These are phyloP conservation scores for Microctonus hyperodae DNA, from an alignment of 2,888 invertebrate genomes.

Conservation along the genomic window DNA sequence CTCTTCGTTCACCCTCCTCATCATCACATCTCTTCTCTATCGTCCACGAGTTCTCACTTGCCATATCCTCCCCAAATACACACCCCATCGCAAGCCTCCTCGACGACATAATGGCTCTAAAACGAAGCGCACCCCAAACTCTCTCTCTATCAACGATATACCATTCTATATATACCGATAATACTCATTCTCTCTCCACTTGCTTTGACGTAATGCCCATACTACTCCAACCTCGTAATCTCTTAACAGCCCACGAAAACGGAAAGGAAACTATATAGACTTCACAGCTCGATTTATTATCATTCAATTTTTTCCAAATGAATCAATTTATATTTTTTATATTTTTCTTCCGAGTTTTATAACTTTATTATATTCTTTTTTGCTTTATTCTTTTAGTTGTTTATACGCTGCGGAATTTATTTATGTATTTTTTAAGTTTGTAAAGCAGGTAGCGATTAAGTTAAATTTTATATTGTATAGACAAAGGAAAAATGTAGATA, in stretches of 20 bases:
- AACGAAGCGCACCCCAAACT: conserved; percentile 25
- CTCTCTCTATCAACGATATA: no score
- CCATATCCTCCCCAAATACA: neutral
- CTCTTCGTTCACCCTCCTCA: conserved; percentile 6
- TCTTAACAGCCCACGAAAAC: conserved; percentile 24
- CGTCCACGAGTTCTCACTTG: conserved; percentile 9
- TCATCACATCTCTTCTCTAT: conserved; percentile 15
- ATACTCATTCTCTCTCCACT: conserved; percentile 3
- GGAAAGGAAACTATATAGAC: neutral
- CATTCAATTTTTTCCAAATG: neutral
- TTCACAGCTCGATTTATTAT: conserved; percentile 11
- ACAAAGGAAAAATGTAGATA: neutral
- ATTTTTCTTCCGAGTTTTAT: neutral
- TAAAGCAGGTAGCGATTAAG: neutral
- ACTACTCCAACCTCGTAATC: conserved; percentile 27
- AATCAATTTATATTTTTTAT: neutral
- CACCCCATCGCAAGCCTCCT: conserved; percentile 15
- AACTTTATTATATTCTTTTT: neutral
- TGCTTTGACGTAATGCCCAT: conserved; percentile 22
- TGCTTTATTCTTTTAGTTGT: neutral
- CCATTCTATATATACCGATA: conserved; percentile 8
- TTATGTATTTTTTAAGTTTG: neutral
- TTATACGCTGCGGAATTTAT: neutral
- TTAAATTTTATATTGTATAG: neutral
- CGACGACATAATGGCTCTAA: conserved; percentile 32